phyloP scores from a whole-genome alignment of 2,888 invertebrate genomes.

The Rapana venosa region DNA sequence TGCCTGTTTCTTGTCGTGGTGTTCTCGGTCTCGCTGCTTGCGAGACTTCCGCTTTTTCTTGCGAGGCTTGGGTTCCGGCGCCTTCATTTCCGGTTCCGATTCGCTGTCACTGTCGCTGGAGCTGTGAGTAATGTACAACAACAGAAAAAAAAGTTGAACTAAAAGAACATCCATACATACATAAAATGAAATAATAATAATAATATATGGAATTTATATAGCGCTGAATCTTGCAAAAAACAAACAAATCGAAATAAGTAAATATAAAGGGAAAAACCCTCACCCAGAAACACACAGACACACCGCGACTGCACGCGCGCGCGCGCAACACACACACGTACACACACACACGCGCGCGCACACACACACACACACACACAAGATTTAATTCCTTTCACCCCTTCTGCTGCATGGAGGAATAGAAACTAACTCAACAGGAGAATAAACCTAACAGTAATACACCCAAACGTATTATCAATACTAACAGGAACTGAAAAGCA shows the following conservation, averaged over 20 bases:
- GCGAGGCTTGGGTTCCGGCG: conserved; percentile 58
- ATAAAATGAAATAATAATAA: not conserved
- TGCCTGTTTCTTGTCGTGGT: conserved; percentile 59
- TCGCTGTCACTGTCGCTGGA: conserved; percentile 78
- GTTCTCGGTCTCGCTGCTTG: conserved; percentile 68
- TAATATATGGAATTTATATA: not conserved
- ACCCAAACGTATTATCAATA: no score
- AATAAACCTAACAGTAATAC: no score
- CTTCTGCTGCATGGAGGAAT: no score
- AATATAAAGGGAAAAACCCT: not conserved
- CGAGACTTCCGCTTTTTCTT: conserved; percentile 70
- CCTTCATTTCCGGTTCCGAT: conserved; percentile 75
- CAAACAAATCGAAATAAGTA: not conserved
- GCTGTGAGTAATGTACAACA: conserved; percentile 54
- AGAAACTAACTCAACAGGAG: no score
- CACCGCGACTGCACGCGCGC: no score
- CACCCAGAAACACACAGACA: not conserved
- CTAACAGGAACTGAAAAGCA: no score
- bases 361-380: not conserved
- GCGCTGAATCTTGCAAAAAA: no score
- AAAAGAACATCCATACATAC: not conserved
- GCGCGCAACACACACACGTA: no score
- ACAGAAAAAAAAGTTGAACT: not conserved
- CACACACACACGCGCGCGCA: not conserved
- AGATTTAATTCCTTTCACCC: no score